A percentile compares a stretch with the other conserved stretches of the same genome.
These are phyloP conservation scores for Orientallactaga sibirica DNA, from an alignment of 2,797 vertebrate genomes.

Conservation along the genomic window DNA sequence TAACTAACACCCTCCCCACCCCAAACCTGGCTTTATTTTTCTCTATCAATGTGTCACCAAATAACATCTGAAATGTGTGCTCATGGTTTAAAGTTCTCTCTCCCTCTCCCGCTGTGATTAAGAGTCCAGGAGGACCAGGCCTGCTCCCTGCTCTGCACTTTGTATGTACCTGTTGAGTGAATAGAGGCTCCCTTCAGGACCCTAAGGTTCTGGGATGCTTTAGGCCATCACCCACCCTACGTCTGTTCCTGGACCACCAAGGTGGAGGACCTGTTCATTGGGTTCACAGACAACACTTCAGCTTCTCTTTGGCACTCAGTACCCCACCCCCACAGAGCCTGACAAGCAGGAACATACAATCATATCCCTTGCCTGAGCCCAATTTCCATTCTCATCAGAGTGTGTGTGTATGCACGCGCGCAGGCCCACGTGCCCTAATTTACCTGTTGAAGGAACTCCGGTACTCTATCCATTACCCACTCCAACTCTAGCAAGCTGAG, in stretches of 20 bases:
- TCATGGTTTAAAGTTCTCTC: not conserved
- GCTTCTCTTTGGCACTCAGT: not conserved
- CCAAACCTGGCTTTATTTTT: not conserved
- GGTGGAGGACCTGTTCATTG: not conserved
- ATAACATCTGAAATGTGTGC: not conserved
- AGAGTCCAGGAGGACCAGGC: not conserved
- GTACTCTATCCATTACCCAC: slow-evolving; percentile 55
- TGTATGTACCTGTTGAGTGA: not conserved
- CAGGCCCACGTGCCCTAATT: not conserved
- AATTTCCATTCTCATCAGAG: not conserved
- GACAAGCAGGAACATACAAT: not conserved
- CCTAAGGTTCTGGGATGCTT: not conserved
- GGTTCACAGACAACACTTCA: not conserved
- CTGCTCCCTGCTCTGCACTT: no score
- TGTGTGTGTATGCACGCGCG: not conserved
- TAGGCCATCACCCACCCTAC: not conserved
- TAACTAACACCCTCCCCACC: not conserved
- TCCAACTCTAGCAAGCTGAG: slow-evolving; percentile 27
- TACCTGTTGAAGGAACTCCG: not conserved
- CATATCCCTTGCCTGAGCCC: not conserved
- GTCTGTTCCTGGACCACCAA: not conserved
- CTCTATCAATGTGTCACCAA: not conserved
- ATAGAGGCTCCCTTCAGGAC: not conserved
- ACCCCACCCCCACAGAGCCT: not conserved
- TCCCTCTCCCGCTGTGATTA: not conserved